Percentiles rank a stretch among this genome's conserved stretches.
These are phyloP conservation scores for Craseonycteris thonglongyai DNA, from an alignment of 2,113 vertebrate genomes.

Conservation along the genomic window DNA sequence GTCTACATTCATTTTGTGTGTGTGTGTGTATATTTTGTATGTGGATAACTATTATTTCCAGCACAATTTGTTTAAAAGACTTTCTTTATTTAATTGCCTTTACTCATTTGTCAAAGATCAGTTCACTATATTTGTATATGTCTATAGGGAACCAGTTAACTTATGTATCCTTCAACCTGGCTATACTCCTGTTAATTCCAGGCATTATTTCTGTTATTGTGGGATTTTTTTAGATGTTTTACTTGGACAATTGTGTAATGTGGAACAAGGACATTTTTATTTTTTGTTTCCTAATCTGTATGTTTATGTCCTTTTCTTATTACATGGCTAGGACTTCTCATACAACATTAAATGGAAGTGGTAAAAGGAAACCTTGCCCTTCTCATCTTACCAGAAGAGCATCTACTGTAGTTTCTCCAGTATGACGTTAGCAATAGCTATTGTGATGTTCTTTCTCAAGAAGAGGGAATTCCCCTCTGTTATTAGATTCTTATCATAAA, in stretches of 20 bases:
- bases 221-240: neutral
- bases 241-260: neutral
- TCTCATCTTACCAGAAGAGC: neutral
- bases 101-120: neutral
- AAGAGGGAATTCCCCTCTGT: neutral
- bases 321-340: neutral
- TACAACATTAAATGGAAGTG: neutral
- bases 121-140: neutral
- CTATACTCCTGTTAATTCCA: neutral
- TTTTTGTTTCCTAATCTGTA: neutral
- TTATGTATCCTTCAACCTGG: neutral
- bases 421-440: neutral
- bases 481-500: neutral
- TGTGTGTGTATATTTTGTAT: neutral
- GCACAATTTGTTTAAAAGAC: neutral
- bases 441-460: neutral
- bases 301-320: neutral
- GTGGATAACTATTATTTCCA: neutral
- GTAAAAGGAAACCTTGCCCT: neutral
- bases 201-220: neutral
- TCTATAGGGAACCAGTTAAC: neutral
- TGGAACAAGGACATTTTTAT: neutral
- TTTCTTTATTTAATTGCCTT: neutral
- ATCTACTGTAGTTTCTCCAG: neutral
- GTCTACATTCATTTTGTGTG: neutral